These are phyloP conservation scores for Pollenia labialis DNA, from an alignment of 2,888 invertebrate genomes.

Conservation along the genomic window DNA sequence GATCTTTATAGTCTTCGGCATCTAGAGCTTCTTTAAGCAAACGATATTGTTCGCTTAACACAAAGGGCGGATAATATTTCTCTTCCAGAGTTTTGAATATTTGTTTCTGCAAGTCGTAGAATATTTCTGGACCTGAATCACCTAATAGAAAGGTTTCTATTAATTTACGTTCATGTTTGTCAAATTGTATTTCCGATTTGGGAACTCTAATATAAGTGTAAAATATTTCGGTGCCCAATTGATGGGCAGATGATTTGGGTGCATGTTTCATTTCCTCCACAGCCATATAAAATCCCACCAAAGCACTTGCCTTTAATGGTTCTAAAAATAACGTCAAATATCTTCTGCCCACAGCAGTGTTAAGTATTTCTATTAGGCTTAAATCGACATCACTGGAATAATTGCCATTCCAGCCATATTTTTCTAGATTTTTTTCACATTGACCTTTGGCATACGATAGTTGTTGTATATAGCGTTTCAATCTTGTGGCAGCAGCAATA, in stretches of 20 bases:
- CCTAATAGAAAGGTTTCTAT: conserved; percentile 95
- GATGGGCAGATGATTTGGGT: conserved; percentile 92
- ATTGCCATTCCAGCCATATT: conserved; percentile 91
- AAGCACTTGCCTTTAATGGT: conserved; percentile 92
- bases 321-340: conserved; percentile 92
- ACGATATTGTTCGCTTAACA: conserved; percentile 93
- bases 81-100: conserved; percentile 92
- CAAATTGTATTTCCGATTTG: conserved; percentile 92
- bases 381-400: conserved; percentile 86
- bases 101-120: conserved; percentile 93
- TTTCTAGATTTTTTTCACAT: conserved; percentile 90
- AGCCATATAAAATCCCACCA: conserved; percentile 93
- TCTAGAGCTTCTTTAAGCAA: conserved; percentile 84
- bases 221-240: conserved; percentile 95
- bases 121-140: conserved; percentile 94
- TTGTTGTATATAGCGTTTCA: conserved; percentile 93
- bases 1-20: conserved; percentile 83
- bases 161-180: conserved; percentile 90
- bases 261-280: conserved; percentile 92
- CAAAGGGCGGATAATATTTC: conserved; percentile 94
- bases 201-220: conserved; percentile 94
- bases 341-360: conserved; percentile 91
- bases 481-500: conserved; percentile 90
- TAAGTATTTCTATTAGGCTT: conserved; percentile 89
- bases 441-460: conserved; percentile 91